phyloP scores from a whole-genome alignment of 2,888 invertebrate genomes.

The Pristionchus exspectatus region DNA sequence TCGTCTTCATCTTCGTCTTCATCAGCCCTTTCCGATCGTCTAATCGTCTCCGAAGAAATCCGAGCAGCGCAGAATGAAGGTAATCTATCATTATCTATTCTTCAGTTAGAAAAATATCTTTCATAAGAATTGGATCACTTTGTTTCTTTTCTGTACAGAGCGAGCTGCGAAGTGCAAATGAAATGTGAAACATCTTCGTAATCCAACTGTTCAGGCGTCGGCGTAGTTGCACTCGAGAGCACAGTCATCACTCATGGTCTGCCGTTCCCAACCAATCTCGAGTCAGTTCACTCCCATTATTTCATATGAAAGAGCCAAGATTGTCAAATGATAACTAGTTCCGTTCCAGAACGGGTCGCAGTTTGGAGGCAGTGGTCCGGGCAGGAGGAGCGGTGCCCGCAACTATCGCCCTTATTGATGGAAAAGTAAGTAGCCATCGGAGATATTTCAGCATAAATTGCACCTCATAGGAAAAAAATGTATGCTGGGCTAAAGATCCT shows the following conservation, averaged over 20 bases:
- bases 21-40: background rate
- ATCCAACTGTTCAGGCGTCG: background rate
- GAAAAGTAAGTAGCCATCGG: constrained; percentile 79
- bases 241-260: constrained; percentile 98
- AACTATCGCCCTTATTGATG: constrained; percentile 91
- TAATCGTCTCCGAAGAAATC: background rate
- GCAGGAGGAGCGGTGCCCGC: constrained; percentile 88
- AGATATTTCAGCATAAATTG: background rate
- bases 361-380: constrained; percentile 87
- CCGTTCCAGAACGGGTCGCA: constrained; percentile 85
- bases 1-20: constrained; percentile 30
- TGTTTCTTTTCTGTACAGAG: too few species aligned
- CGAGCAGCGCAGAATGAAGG: constrained; percentile 6
- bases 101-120: background rate
- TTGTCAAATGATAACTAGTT: background rate
- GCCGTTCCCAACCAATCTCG: constrained; percentile 92
- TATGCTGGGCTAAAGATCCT: too few species aligned
- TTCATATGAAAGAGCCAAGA: background rate
- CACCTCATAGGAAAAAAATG: too few species aligned
- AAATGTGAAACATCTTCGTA: background rate
- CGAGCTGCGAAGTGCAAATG: too few species aligned
- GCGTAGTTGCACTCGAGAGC: constrained; percentile 91
- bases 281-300: constrained; percentile 79
- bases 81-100: background rate
- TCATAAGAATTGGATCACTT: too few species aligned